Percentiles rank a stretch among this genome's conserved stretches.
phyloP scores from a whole-genome alignment of 2,888 invertebrate genomes.

The Leptopilina drosophilae region DNA sequence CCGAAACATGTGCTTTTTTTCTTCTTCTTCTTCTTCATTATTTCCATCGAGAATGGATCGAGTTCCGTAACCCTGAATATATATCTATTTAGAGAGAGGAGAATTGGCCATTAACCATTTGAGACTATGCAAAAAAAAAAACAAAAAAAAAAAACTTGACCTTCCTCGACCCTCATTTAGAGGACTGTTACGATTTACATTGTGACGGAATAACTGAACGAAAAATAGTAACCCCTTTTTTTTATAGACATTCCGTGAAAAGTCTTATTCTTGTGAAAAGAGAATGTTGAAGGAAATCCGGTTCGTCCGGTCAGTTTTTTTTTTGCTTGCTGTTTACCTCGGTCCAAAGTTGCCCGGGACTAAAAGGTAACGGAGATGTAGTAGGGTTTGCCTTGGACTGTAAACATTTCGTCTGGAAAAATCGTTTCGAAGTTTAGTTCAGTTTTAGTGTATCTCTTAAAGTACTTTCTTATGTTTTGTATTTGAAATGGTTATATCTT shows the following conservation, averaged over 20 bases:
- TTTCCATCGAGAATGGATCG: constrained; percentile 35
- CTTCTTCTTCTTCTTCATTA: background rate
- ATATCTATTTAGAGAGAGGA: background rate
- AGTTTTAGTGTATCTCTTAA: constrained; percentile 23
- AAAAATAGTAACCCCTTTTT: constrained; percentile 38
- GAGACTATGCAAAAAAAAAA: constrained; percentile 12
- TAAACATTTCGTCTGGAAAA: constrained; percentile 36
- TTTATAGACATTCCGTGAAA: constrained; percentile 33
- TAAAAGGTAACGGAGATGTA: constrained; percentile 33
- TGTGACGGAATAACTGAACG: background rate
- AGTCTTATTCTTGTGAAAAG: constrained; percentile 22
- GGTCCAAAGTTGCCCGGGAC: constrained; percentile 43
- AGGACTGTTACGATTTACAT: constrained; percentile 21
- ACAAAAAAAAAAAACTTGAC: constrained; percentile 11
- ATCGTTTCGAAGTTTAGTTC: constrained; percentile 24
- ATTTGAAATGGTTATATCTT: constrained; percentile 23
- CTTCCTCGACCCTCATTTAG: constrained; percentile 35
- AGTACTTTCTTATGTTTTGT: constrained; percentile 29
- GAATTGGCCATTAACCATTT: constrained; percentile 7
- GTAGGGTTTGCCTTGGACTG: constrained; percentile 27
- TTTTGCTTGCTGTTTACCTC: constrained; percentile 47
- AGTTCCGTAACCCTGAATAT: constrained; percentile 32
- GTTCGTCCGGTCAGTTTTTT: constrained; percentile 42
- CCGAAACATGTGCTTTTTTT: constrained; percentile 30
- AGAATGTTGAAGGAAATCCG: constrained; percentile 29